These are phyloP conservation scores for Crematogaster levior DNA, from an alignment of 2,888 invertebrate species.

Conservation along the genomic window DNA sequence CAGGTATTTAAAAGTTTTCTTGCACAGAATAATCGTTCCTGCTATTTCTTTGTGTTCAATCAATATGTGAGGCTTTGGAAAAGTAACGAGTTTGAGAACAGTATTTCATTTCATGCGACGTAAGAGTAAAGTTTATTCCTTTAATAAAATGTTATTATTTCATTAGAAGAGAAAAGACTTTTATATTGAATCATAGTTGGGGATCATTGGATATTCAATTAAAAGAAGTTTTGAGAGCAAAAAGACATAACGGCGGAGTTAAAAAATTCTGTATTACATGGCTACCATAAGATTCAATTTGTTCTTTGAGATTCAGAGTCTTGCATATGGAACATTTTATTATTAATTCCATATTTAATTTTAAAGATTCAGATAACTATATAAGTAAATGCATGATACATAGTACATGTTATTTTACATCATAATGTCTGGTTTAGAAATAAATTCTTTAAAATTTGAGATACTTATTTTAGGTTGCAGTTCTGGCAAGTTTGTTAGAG, in stretches of 20 bases:
- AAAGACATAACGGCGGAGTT: slow-evolving; percentile 16
- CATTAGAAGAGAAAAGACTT: not conserved
- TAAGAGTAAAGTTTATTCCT: slow-evolving; percentile 16
- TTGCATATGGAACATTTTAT: not conserved
- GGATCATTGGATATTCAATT: slow-evolving; percentile 43
- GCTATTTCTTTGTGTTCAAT: slow-evolving; percentile 15
- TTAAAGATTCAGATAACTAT: not conserved
- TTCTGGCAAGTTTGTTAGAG: too few species aligned
- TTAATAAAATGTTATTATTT: slow-evolving; percentile 35
- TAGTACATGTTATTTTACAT: not conserved
- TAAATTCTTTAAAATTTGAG: too few species aligned
- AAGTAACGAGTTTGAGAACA: slow-evolving; percentile 20
- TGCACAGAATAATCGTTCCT: not conserved
- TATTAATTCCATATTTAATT: not conserved
- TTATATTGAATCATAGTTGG: slow-evolving; percentile 32
- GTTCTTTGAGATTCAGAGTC: slow-evolving; percentile 16
- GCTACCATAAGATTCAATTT: slow-evolving; percentile 5
- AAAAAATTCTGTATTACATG: slow-evolving; percentile 19
- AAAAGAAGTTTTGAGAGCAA: slow-evolving; percentile 26
- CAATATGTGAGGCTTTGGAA: slow-evolving; percentile 17
- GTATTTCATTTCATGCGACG: slow-evolving; percentile 39
- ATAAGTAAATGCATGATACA: not conserved
- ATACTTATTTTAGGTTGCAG: too few species aligned
- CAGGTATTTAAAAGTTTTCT: not conserved
- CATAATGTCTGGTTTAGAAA: not conserved